A percentile compares a stretch with the other conserved stretches of the same genome.
Evolutionary conservation across 2,797 vertebrate genomes (phyloP).

Genomic region (Hemibagrus guttatus): DNA sequence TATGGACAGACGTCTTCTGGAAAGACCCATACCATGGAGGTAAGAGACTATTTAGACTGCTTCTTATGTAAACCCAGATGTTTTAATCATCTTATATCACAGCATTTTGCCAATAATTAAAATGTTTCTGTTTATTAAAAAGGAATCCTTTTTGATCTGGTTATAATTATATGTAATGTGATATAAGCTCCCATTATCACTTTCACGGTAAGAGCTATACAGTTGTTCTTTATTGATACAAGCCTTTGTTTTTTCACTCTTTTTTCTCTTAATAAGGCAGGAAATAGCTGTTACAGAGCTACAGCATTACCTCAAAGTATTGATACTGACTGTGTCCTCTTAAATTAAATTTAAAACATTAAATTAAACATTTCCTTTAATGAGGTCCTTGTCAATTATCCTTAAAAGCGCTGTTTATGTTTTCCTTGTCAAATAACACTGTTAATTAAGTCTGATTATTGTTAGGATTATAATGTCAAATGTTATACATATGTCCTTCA

Average conservation of each 20-base stretch:
- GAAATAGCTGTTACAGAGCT: not conserved
- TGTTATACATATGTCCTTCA: not conserved
- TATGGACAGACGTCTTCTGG: constrained; percentile 96
- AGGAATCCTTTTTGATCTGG: not conserved
- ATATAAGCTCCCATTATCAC: not conserved
- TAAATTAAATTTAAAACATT: too few relatives aligned
- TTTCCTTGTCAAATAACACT: not conserved
- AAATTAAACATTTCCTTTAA: not conserved
- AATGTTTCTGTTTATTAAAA: not conserved
- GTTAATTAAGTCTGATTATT: not conserved
- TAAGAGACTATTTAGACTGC: constrained; percentile 57
- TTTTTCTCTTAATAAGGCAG: not conserved
- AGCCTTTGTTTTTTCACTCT: not conserved
- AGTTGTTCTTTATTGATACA: not conserved
- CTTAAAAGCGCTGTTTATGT: not conserved
- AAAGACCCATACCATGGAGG: constrained; percentile 98
- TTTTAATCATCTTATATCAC: not conserved
- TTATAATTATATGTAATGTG: not conserved
- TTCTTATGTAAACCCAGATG: not conserved
- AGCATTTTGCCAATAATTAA: not conserved
- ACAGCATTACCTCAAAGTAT: not conserved
- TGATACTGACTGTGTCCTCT: not conserved
- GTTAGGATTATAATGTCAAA: not conserved
- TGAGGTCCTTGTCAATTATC: not conserved
- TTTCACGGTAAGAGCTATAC: not conserved